Conservation (phyloP, 2,888 invertebrate genomes). For the Laothoe populi region DNA sequence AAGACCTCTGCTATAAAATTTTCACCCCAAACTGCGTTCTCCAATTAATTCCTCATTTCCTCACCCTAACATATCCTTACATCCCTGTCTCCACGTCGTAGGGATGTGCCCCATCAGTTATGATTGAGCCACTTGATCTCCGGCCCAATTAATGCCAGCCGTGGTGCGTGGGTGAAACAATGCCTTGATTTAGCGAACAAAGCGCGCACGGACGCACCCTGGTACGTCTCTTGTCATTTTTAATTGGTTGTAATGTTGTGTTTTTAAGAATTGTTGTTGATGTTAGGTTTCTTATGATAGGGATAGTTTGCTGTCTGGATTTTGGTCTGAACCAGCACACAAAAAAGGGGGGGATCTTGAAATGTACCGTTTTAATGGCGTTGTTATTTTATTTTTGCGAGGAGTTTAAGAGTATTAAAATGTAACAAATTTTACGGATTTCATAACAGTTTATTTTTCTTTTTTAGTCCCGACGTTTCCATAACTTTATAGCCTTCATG, state of each 20-base stretch:
- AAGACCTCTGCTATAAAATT: too few species aligned
- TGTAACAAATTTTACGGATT: too few species aligned
- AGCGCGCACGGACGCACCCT: background rate
- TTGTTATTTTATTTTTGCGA: too few species aligned
- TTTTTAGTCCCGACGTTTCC: too few species aligned
- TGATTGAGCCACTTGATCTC: constrained; percentile 28
- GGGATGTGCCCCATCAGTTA: constrained; percentile 21
- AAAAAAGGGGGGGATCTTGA: too few species aligned
- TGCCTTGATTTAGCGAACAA: constrained; percentile 17
- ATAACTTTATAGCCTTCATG: too few species aligned
- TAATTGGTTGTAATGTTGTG: constrained; percentile 3
- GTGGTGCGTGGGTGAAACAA: constrained; percentile 23
- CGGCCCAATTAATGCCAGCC: constrained; percentile 28
- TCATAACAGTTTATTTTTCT: too few species aligned
- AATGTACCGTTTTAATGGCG: too few species aligned
- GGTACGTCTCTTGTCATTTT: background rate
- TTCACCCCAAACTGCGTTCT: background rate
- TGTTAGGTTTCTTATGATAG: too few species aligned
- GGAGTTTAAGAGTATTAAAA: too few species aligned
- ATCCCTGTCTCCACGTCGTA: background rate
- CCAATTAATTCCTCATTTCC: background rate
- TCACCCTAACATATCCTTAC: background rate
- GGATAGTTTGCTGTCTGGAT: too few species aligned
- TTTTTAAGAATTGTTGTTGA: background rate
- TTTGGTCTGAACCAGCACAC: too few species aligned